These are phyloP conservation scores for Hiodon alosoides DNA, from an alignment of 2,113 vertebrate species.

Conservation along the genomic window DNA sequence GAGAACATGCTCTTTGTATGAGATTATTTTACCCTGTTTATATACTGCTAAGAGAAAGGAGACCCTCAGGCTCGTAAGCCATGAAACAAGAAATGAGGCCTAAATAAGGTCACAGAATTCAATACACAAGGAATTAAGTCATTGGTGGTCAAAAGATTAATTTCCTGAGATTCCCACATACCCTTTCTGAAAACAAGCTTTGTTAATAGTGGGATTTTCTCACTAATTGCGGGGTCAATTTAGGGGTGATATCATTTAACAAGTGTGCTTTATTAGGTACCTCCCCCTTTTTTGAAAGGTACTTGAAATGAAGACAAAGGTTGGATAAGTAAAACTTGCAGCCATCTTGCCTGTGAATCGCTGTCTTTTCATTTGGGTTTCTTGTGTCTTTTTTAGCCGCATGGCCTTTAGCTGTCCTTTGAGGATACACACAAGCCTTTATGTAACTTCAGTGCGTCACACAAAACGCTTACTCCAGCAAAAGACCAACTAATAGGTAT, in stretches of 20 bases:
- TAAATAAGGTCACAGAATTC: conserved; percentile 1
- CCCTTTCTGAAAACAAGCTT: conserved; percentile 18
- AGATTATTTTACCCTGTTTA: no score
- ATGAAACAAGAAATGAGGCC: background rate
- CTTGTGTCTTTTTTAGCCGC: background rate
- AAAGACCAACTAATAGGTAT: conserved; percentile 6
- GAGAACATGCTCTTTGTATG: no score
- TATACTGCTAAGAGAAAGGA: background rate
- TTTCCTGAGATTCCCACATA: conserved; percentile 52
- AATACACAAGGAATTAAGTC: background rate
- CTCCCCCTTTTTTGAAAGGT: no score
- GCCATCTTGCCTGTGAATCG: no score
- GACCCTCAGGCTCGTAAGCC: background rate
- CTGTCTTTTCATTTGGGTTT: background rate
- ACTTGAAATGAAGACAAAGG: no score
- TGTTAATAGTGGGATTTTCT: background rate
- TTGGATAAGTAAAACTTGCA: no score
- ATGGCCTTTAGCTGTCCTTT: background rate
- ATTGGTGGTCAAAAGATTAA: conserved; percentile 37
- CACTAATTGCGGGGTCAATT: background rate
- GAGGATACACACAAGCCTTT: conserved; percentile 8
- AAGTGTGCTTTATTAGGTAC: no score
- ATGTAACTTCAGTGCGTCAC: conserved; percentile 23
- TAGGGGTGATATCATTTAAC: background rate
- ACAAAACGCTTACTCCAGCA: conserved; percentile 15